Base-by-base conservation (phyloP, 2,888 invertebrate species). In the Tenthredo livida region DNA sequence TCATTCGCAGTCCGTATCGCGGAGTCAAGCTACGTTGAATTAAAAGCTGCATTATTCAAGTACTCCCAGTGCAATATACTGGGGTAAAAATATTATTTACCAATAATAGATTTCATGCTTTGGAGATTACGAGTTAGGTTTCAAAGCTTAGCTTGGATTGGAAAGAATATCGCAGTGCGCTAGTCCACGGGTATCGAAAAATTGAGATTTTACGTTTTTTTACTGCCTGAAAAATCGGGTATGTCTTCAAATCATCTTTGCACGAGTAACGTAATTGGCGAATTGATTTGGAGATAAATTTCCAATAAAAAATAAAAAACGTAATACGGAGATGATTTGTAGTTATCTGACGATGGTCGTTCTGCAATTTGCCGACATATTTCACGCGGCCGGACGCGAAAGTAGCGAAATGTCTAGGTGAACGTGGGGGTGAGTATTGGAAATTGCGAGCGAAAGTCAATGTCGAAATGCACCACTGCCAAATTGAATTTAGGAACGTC, bases 1-100 rank as follows among this genome's bases (percentile, higher is more conserved):
- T 75, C 84, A 67, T 67, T 67, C 83, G 61, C 61, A 80, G 80
- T 50, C 25, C 83, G 67, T 67, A 83, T 83, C 83, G 83, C 67
- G 4, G 37, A 83, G 67, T 83, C 67, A 40, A 29, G 83, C 43
- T 67, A 47, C 83, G 83, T 65, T 43, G 90, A 91, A 91, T 91
- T 90, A 91, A 91, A 91, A 88, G 89, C 87, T 91, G 88, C 90
- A 91, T 91, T 91, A 91, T 91, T 90, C 88, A 91, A 89, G 85
- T 87, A 87, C 33, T 43, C 43, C 40, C 65, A 58, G 61, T 83
- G 82, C 83, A 33, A 83, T 83, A 29, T 47, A 33, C 50, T n/a
- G 21, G 61, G 61, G 25, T 5, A 21, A 21, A 78, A 40, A 43
- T 72, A 72, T 72, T 37, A n/a, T 43, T 43, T 43, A 72, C 72